These are phyloP conservation scores for Stichodactyla mertensii DNA, from an alignment of 64 coral and sea anemone genomes.

Conservation along the genomic window DNA sequence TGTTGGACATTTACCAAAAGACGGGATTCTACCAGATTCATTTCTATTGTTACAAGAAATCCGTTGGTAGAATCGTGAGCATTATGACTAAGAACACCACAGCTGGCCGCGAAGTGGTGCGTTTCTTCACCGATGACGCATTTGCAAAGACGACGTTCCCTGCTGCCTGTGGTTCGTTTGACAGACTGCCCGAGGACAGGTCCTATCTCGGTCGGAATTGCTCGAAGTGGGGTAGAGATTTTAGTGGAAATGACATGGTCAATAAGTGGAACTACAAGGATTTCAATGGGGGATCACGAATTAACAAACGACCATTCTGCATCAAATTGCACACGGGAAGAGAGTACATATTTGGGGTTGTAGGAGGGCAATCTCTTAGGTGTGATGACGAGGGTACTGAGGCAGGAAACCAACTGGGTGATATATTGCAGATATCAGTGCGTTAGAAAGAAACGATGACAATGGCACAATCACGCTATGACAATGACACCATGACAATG, in stretches of 20 bases:
- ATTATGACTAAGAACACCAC: too few species aligned
- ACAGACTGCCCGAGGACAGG: constrained; percentile 3
- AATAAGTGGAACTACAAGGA: neutral
- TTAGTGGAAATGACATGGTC: neutral
- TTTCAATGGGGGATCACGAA: neutral
- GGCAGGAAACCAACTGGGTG: neutral
- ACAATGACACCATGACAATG: too few species aligned
- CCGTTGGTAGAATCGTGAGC: too few species aligned
- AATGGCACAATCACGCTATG: too few species aligned
- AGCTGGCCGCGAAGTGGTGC: neutral
- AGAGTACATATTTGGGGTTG: neutral
- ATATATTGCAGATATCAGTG: neutral
- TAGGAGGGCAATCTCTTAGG: neutral
- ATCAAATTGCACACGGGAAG: neutral
- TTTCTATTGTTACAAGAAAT: too few species aligned
- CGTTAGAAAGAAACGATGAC: neutral
- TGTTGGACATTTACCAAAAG: too few species aligned
- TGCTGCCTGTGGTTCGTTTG: neutral
- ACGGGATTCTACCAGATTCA: too few species aligned
- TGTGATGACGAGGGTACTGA: neutral
- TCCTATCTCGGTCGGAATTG: neutral
- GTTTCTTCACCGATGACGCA: neutral
- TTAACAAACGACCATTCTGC: neutral
- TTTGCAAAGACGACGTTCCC: neutral
- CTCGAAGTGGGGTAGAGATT: neutral